These are phyloP conservation scores for Phaethornis superciliosus DNA, from an alignment of 2,113 vertebrate genomes.

Conservation along the genomic window DNA sequence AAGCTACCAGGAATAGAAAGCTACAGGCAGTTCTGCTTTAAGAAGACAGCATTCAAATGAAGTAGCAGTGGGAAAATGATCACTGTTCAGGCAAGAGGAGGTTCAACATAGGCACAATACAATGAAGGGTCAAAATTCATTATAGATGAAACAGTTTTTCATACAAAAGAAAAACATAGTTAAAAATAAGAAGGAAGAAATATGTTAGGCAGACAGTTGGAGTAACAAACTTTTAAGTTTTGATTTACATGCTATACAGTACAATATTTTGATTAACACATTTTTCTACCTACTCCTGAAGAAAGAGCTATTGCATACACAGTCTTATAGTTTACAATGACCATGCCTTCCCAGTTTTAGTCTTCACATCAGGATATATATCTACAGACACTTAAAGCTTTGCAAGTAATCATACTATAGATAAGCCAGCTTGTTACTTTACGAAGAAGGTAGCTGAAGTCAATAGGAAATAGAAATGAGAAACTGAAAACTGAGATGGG, in stretches of 20 bases:
- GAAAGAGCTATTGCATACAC: neutral
- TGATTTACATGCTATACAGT: neutral
- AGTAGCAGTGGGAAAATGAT: neutral
- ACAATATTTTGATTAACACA: neutral
- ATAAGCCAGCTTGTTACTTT: neutral
- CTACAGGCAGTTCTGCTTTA: neutral
- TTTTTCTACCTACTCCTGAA: neutral
- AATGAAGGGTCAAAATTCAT: neutral
- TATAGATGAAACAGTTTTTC: neutral
- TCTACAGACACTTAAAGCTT: neutral
- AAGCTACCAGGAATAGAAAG: neutral
- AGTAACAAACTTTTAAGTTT: neutral
- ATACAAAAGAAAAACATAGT: neutral
- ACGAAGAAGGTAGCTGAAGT: neutral
- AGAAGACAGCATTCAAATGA: neutral
- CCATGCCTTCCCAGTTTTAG: neutral
- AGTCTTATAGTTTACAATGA: neutral
- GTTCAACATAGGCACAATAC: neutral
- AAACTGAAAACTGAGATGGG: neutral
- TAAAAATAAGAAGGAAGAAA: neutral
- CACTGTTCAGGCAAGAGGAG: neutral
- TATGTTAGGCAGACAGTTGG: constrained; percentile 4
- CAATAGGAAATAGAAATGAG: neutral
- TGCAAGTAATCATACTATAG: neutral
- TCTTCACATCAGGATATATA: neutral